Base-by-base conservation (phyloP, 2,888 invertebrate species). In the Nebria salina region DNA sequence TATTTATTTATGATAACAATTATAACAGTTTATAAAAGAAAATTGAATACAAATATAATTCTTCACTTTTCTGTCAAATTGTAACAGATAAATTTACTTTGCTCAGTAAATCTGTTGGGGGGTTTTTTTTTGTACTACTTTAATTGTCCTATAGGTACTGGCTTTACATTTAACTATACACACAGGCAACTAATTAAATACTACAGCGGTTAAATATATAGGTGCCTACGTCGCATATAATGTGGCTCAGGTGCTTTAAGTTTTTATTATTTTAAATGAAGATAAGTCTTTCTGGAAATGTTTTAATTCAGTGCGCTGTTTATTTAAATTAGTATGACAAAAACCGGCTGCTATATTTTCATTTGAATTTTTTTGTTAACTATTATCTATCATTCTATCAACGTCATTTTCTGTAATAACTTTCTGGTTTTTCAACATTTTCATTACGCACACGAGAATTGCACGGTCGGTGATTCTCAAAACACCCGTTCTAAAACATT, bases 201-300 rank as follows among this genome's bases (percentile, higher is more conserved):
- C 13, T 11, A 54, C 54, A 54, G 54, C 54, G 54, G 54, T 54
- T 54, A 54, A 54, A 11, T 54, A 54, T 54, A 34, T 34, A 34
- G 34, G 66, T 66, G 25, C 15, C 13, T 65, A 68, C 20, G 68
- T 20, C 70, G 20, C 20, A 25, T 70, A 26, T 70, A 26, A 25
- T 8, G 34, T 70, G 75, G 34, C 20, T 15, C 75, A 75, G 75
- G 75, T 75, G 75, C 26, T 75, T 26, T 75, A 75, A 43, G 75
- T 75, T 75, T 75, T 43, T 75, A 75, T 75, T 75, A 75, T 75
- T 75, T 54, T 75, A 75, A 75, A 75, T 75, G 75, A 75, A 75
- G 75, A 75, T 43, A 75, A 43, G 75, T 73, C n/a, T 13, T 73
- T 73, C 15, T 42, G 43, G n/a, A 66, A 73, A 73, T 42, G 43